Base-by-base conservation (phyloP, 1,140 invertebrate species). In the Bombus waltoni region DNA sequence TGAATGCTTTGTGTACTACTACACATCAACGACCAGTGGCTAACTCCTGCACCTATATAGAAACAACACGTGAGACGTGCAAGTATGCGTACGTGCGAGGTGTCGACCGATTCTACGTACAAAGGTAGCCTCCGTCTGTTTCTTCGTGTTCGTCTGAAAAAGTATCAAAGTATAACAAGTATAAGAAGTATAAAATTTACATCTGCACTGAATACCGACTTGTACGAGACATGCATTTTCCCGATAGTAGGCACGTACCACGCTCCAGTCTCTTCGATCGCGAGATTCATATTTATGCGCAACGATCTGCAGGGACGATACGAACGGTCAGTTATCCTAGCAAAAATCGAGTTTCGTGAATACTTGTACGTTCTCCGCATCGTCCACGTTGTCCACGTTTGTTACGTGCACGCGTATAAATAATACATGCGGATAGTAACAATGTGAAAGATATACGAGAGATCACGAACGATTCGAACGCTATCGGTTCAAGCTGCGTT, bases 41-140 rank as follows among this genome's bases (percentile, higher is more conserved):
- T 90, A 87, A 79, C 84, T 89, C 73, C 65, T 88, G 85, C 87
- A 77, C 91, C 91, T 89, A 91, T 89, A 91, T 91, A 89, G 91
- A 92, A 87, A 73, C 62, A 86, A 88, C 83, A 90, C 91, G 87
- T 87, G 87, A 83, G 47, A 75, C 57, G 81, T 65, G 53, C 38
- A n/a, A 10, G 15, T 4, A 18, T 57, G n/a, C 28, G 47, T 57
- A 66, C 6, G 28, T 22, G 59, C 0, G 32, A 81, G 53, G 70
- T 62, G 25, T 71, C 38, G 35, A 25, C 68, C 25, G 1, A 1
- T 11, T 40, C 35, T 71, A 71, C 25, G 38, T 71, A n/a, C 28
- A 42, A 70, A 42, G 70, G 70, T 71, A 71, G 10, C n/a, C 18
- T 4, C 25, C 18, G 0, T 4, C 25, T 9, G 0, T 1, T 62